Evolutionary conservation across 2,797 vertebrate genomes (phyloP), one percentile per base, ranked within the genome.

Genomic region (Periophthalmus magnuspinnatus): DNA sequence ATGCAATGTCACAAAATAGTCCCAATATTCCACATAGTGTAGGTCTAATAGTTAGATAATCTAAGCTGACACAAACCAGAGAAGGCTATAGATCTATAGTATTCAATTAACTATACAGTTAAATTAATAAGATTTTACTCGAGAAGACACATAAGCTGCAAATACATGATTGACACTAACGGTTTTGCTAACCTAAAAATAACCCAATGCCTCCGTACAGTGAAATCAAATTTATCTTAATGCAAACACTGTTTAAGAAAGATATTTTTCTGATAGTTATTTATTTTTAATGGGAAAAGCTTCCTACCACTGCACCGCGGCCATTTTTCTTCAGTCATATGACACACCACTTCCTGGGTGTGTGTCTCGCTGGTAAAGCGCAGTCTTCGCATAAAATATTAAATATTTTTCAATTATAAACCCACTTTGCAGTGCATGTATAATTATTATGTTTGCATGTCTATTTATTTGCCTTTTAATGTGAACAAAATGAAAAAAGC

Each of bases 301-400:
- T 78, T 82, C 93, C 92, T 83, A 94, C 93, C 93, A 94, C 86
- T 93, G 91, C 65, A 93, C 89, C 24, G 90, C 86, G 79, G 93
- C 92, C 93, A 94, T 94, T 77, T 91, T 90, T 84, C 61, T 74
- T 16, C 64, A 28, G 36, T 94, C 93, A 94, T 81, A 68, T 94
- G 93, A 93, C 86, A 52, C 34, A 17, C n/a, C 10, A 83, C 85
- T 90, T 92, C 89, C 88, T 80, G 79, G 75, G 81, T 81, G 45
- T 10, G 50, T 2, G 6, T 2, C 38, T 58, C 45, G 58, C 48
- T 1, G 16, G 1, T 0, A 65, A 80, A 71, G 6, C 2, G 10
- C 6, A 32, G 34, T 21, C 75, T 82, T 71, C 70, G 71, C 55
- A 69, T 0, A 9, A 60, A 60, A 58, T 7, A 17, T 58, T 3